Conservation (phyloP, 1,140 invertebrate species). For the Ectropis grisescens region DNA sequence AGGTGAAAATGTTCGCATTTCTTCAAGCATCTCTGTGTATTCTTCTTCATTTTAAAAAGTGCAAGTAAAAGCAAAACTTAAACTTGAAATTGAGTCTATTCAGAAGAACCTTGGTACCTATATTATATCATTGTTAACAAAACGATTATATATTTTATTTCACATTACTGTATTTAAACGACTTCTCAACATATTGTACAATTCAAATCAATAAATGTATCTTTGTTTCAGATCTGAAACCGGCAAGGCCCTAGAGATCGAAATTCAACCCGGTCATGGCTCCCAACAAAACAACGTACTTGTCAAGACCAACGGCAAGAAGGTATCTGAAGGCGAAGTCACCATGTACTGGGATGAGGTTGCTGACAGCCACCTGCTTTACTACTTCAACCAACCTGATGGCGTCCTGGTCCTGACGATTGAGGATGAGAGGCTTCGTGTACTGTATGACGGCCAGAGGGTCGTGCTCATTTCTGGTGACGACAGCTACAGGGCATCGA, state of each 20-base stretch:
- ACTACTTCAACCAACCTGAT: constrained; percentile 65
- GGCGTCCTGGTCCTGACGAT: constrained; percentile 67
- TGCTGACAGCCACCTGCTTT: constrained; percentile 53
- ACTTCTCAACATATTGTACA: no score
- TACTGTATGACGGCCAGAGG: constrained; percentile 70
- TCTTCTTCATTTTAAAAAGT: no score
- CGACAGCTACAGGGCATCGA: constrained; percentile 55
- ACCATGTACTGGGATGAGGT: constrained; percentile 44
- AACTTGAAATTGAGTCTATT: no score
- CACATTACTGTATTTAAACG: no score
- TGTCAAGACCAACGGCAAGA: constrained; percentile 44
- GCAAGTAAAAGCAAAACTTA: no score
- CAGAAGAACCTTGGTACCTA: no score
- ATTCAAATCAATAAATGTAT: no score
- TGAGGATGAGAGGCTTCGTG: constrained; percentile 51
- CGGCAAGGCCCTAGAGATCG: constrained; percentile 45
- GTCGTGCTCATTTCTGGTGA: constrained; percentile 60
- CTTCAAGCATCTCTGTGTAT: no score
- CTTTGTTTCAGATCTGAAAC: constrained; percentile 33
- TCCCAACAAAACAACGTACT: constrained; percentile 22
- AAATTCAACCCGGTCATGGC: constrained; percentile 26
- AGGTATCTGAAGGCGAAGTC: constrained; percentile 35
- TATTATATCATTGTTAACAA: no score
- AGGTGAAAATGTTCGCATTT: no score
- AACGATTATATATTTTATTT: no score